Evolutionary conservation across 2,888 invertebrate species (phyloP).

Genomic region (Rhagium mordax): DNA sequence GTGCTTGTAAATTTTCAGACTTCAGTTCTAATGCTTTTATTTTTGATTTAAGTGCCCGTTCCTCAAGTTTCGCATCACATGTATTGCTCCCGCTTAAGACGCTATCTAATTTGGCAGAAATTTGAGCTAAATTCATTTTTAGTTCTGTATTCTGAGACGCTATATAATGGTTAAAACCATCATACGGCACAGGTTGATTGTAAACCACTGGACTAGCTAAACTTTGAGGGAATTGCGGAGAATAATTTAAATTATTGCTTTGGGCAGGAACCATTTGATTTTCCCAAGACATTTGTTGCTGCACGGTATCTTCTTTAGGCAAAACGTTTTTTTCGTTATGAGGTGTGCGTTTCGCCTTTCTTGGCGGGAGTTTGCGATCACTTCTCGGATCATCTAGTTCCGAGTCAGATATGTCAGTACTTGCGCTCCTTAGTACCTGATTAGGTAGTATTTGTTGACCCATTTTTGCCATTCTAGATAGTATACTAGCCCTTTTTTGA

Average conservation of each 20-base stretch:
- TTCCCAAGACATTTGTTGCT: neutral
- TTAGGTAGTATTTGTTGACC: slow-evolving; percentile 71
- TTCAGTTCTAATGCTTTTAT: slow-evolving; percentile 66
- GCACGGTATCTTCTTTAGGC: slow-evolving; percentile 28
- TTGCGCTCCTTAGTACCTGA: slow-evolving; percentile 37
- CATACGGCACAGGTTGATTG: slow-evolving; percentile 55
- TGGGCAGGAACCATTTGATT: slow-evolving; percentile 17
- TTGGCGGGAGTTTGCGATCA: slow-evolving; percentile 41
- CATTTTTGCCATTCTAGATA: slow-evolving; percentile 75
- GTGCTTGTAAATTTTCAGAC: slow-evolving; percentile 63
- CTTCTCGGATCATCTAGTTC: slow-evolving; percentile 46
- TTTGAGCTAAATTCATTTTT: slow-evolving; percentile 76
- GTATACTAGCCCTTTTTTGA: slow-evolving; percentile 69
- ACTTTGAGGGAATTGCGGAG: slow-evolving; percentile 10
- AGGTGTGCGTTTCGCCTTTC: slow-evolving; percentile 42
- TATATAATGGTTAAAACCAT: slow-evolving; percentile 72
- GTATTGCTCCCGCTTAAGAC: slow-evolving; percentile 65
- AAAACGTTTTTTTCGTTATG: slow-evolving; percentile 2
- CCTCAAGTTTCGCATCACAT: slow-evolving; percentile 57
- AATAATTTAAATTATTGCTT: neutral
- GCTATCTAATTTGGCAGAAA: slow-evolving; percentile 77
- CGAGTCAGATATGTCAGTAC: slow-evolving; percentile 56
- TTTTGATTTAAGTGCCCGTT: slow-evolving; percentile 60
- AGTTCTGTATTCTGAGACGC: slow-evolving; percentile 78
- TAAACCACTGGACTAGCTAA: slow-evolving; percentile 37